Evolutionary conservation across 2,113 vertebrate species (phyloP), one percentile per base, ranked within the genome.

Genomic region (Atlantisia rogersi): DNA sequence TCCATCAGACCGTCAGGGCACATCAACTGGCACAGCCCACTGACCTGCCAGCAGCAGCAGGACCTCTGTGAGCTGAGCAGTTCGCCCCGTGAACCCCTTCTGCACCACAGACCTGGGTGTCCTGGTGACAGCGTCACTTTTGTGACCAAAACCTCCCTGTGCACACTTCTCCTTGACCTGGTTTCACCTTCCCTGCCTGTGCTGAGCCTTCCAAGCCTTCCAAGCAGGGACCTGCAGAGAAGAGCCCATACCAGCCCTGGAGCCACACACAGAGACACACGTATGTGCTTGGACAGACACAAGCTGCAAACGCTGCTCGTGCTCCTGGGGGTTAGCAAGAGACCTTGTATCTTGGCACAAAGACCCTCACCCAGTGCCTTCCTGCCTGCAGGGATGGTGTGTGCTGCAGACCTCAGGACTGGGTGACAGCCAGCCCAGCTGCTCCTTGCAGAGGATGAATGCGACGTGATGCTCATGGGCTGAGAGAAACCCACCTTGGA

Each of bases 201-300:
- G 0, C 42, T 44, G 73, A 64, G 15, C 46, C 46, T 22, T 64
- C 29, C 69, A 28, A 64, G 15, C 46, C 46, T 22, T 64, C 29
- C 69, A 28, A 82, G 52, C 31, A 50, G 29, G 29, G 17, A 31
- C 6, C 15, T 10, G 21, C 0, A 2, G 32, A 50, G 20, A 76
- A 90, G 65, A 71, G 15, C 35, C 5, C 7, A 74, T 17, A 53
- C 16, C 28, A 37, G 44, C 29, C 52, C 29, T 1, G 0, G 28
- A 94, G 10, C n/a, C 9, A 1, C 0, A 0, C 7, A 31, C 84
- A 59, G 22, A 5, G 60, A 84, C 67, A 79, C 46, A 31, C 2
- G 0, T 3, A 37, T 0, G 0, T 5, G 2, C 50, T 32, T 0
- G 0, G 56, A 42, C 13, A 35, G 5, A 0, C 0, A 17, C 3